Evolutionary conservation across 2,797 vertebrate species (phyloP).

Genomic region (Labroides dimidiatus): DNA sequence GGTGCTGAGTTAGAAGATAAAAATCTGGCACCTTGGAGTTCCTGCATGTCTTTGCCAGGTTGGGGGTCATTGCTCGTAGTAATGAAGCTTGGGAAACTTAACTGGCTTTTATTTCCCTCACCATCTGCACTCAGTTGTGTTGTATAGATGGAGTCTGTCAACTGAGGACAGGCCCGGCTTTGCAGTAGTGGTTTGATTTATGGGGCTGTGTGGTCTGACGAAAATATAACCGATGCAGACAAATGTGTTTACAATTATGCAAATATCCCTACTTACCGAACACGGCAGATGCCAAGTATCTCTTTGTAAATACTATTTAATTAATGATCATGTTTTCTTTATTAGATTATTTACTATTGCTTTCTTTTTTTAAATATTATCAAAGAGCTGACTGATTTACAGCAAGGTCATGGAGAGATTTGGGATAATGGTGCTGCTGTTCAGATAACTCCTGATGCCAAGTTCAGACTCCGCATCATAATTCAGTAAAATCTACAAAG

Average conservation of each 20-base stretch:
- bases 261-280: conserved; percentile 32
- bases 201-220: conserved; percentile 19
- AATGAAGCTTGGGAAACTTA: conserved; percentile 71
- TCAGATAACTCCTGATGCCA: not conserved
- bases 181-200: conserved; percentile 58
- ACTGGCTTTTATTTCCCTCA: conserved; percentile 65
- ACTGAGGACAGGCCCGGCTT: conserved; percentile 26
- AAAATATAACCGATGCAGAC: conserved; percentile 19
- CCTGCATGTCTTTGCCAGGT: conserved; percentile 49
- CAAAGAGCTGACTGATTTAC: not conserved
- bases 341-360: too few species aligned
- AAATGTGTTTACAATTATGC: conserved; percentile 37
- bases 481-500: not conserved
- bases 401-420: not conserved
- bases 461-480: not conserved
- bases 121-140: conserved; percentile 65
- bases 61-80: conserved; percentile 69
- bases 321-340: not conserved
- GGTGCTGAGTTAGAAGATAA: conserved; percentile 54
- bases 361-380: not conserved
- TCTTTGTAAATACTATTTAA: conserved; percentile 3
- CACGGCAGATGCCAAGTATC: not conserved
- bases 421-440: not conserved
- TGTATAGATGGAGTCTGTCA: conserved; percentile 40
- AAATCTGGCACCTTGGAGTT: conserved; percentile 46